Evolutionary conservation across 2,888 invertebrate genomes (phyloP).

Genomic region (Stratiomys singularior): DNA sequence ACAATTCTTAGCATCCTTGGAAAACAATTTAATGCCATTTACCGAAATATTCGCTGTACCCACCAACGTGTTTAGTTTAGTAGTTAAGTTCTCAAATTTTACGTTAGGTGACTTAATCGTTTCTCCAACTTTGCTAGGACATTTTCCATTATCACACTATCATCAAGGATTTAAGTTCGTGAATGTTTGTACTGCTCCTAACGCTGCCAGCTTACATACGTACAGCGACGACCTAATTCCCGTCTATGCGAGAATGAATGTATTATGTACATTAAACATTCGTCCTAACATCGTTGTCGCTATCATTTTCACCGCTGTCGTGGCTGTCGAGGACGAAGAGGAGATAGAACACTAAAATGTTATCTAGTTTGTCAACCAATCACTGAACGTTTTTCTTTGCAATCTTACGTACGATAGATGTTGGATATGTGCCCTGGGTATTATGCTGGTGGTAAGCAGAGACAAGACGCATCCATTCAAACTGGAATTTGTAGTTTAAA

Average conservation of each 20-base stretch:
- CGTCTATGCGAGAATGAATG: not conserved
- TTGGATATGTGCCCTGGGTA: not conserved
- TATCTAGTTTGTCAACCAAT: constrained; percentile 23
- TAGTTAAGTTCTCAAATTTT: not conserved
- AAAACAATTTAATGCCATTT: not conserved
- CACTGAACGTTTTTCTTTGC: not conserved
- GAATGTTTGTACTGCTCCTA: constrained; percentile 18
- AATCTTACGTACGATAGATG: not conserved
- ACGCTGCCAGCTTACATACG: not conserved
- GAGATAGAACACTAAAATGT: not conserved
- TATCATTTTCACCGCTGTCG: too few relatives aligned
- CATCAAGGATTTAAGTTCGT: not conserved
- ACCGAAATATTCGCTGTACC: not conserved
- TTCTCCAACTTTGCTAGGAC: constrained; percentile 25
- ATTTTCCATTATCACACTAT: constrained; percentile 36
- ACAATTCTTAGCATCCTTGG: not conserved
- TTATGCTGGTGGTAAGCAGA: not conserved
- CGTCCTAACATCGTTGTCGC: too few relatives aligned
- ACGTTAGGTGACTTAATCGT: constrained; percentile 34
- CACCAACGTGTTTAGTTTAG: not conserved
- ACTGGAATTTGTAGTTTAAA: not conserved
- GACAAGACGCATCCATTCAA: not conserved
- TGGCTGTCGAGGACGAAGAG: too few relatives aligned
- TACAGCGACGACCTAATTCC: not conserved
- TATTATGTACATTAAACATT: too few relatives aligned